Evolutionary conservation across 2,797 vertebrate genomes (phyloP).

Genomic region (Bradypodion ventrale): DNA sequence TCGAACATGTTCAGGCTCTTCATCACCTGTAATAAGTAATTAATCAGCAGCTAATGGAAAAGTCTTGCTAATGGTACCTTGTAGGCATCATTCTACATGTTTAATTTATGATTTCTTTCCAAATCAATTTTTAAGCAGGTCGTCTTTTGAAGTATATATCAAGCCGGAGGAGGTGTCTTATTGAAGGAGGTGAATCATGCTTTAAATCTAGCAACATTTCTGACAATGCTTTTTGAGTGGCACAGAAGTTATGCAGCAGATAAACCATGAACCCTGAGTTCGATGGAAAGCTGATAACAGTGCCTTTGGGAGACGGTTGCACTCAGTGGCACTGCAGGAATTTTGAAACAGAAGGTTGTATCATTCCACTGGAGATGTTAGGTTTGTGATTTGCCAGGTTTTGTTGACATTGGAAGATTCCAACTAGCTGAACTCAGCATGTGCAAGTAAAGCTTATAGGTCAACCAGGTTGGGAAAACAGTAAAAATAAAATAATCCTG

Average conservation of each 20-base stretch:
- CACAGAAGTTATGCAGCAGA: conserved; percentile 65
- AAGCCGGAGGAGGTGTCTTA: conserved; percentile 47
- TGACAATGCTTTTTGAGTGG: conserved; percentile 56
- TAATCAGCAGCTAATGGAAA: conserved; percentile 36
- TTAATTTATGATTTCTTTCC: conserved; percentile 41
- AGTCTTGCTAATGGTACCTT: conserved; percentile 49
- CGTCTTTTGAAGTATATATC: conserved; percentile 57
- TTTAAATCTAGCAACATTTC: conserved; percentile 39
- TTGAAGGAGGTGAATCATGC: conserved; percentile 54
- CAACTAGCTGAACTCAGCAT: not conserved
- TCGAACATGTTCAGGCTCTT: not conserved
- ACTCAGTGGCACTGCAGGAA: conserved; percentile 39
- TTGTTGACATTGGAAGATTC: conserved; percentile 15
- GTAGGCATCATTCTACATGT: conserved; percentile 35
- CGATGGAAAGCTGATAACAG: conserved; percentile 1
- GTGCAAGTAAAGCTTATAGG: not conserved
- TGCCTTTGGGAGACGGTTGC: conserved; percentile 27
- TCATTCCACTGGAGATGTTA: not conserved
- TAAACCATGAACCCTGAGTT: conserved; percentile 59
- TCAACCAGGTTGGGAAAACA: not conserved
- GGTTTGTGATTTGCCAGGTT: not conserved
- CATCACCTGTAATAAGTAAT: not conserved
- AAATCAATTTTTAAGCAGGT: conserved; percentile 57
- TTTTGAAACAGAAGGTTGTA: conserved; percentile 46
- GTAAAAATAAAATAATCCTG: not conserved